A percentile compares a stretch with the other conserved stretches of the same genome.
Conservation (phyloP, 2,888 invertebrate genomes). For the Sesia apiformis region DNA sequence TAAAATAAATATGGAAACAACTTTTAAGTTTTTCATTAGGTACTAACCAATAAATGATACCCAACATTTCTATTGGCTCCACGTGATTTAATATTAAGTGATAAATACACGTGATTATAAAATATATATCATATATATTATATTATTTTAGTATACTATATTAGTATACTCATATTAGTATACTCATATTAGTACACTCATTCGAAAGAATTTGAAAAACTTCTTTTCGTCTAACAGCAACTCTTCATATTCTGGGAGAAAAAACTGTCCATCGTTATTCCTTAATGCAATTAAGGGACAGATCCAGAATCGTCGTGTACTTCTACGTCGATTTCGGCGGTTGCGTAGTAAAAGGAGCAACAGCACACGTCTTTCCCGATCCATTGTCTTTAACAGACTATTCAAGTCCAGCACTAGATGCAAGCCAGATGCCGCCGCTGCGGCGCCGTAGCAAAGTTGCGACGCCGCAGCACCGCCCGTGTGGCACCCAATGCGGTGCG, state of each 20-base stretch:
- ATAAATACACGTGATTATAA: no score
- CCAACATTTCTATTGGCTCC: constrained; percentile 20
- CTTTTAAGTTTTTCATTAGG: no score
- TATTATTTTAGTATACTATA: no score
- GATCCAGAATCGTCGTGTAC: constrained; percentile 9
- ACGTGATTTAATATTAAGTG: no score
- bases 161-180: constrained; percentile 22
- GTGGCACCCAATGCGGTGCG: no score
- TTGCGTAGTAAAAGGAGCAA: constrained; percentile 11
- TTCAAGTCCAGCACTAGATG: constrained; percentile 1
- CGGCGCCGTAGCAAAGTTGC: constrained; percentile 5
- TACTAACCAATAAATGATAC: constrained; percentile 20
- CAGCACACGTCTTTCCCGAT: constrained; percentile 11
- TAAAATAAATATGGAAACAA: no score
- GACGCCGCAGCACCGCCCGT: constrained; percentile 5
- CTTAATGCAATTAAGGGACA: no score
- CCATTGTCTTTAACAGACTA: constrained; percentile 8
- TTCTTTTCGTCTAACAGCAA: constrained; percentile 16
- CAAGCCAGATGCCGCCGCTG: constrained; percentile 3
- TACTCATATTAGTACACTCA: constrained; percentile 17
- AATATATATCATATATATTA: no score
- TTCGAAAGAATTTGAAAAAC: constrained; percentile 15
- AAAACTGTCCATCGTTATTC: no score
- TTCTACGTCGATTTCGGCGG: constrained; percentile 10
- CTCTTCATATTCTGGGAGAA: constrained; percentile 14